Percentiles rank a stretch among this genome's conserved stretches.
Conservation (phyloP, 2,888 invertebrate genomes). For the Elysia crispata region DNA sequence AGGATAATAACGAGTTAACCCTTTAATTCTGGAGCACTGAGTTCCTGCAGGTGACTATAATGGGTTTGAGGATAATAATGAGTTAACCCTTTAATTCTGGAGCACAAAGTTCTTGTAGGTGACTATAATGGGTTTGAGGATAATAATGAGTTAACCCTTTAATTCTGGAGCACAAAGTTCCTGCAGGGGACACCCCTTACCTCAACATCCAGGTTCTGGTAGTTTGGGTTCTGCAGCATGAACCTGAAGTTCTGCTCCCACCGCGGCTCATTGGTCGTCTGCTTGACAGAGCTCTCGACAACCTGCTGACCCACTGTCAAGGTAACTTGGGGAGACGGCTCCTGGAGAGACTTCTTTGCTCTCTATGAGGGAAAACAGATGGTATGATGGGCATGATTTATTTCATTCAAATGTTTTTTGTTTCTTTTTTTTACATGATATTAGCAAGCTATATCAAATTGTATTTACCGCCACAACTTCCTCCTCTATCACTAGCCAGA, state of each 20-base stretch:
- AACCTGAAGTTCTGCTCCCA: conserved; percentile 97
- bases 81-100: too few species aligned
- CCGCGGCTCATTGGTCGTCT: conserved; percentile 90
- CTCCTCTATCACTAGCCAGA: too few species aligned
- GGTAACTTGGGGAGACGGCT: conserved; percentile 90
- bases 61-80: conserved; percentile 33
- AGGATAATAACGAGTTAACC: conserved; percentile 23
- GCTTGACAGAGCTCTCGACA: conserved; percentile 63
- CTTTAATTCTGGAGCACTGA: too few species aligned
- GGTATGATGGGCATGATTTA: not conserved
- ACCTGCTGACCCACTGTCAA: conserved; percentile 84
- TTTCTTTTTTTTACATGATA: too few species aligned
- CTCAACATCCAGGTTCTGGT: conserved; percentile 90
- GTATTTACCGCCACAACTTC: too few species aligned
- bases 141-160: conserved; percentile 20
- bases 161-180: not conserved
- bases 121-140: conserved; percentile 16
- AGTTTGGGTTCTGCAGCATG: conserved; percentile 93
- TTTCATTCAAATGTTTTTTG: too few species aligned
- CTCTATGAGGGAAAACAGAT: not conserved
- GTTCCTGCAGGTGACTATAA: conserved; percentile 15
- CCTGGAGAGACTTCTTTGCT: conserved; percentile 77
- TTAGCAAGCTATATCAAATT: too few species aligned
- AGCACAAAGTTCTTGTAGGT: not conserved
- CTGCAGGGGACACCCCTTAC: conserved; percentile 78